Conservation (phyloP, 1,140 invertebrate genomes). For the Drosophila arizonae region DNA sequence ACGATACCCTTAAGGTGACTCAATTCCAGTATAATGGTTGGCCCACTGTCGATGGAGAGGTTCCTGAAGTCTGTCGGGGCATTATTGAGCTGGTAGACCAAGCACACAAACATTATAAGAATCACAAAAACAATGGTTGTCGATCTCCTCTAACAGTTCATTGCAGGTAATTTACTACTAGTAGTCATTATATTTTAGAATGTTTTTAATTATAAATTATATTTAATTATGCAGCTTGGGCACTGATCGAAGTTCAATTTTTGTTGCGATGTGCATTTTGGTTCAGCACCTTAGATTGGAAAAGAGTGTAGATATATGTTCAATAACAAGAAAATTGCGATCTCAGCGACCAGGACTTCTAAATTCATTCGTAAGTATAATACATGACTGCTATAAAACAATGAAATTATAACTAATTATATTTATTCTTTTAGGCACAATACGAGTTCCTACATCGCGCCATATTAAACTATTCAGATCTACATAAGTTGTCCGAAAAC, state of each 20-base stretch:
- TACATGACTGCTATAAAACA: background rate
- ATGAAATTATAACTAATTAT: constrained; percentile 21
- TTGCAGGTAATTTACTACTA: constrained; percentile 85
- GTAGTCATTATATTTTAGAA: background rate
- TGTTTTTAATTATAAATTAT: background rate
- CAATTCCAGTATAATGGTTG: constrained; percentile 95
- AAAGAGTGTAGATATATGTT: constrained; percentile 93
- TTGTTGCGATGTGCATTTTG: constrained; percentile 92
- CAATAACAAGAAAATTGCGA: constrained; percentile 91
- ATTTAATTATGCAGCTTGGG: constrained; percentile 85
- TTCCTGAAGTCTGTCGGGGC: constrained; percentile 92
- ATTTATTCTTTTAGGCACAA: constrained; percentile 87
- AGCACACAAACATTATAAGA: constrained; percentile 84
- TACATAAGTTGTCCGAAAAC: constrained; percentile 88
- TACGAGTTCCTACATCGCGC: constrained; percentile 96
- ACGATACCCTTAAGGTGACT: constrained; percentile 88
- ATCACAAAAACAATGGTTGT: constrained; percentile 84
- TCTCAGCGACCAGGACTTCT: constrained; percentile 92
- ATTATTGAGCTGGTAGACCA: constrained; percentile 91
- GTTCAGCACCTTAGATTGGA: constrained; percentile 92
- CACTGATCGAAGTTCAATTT: constrained; percentile 94
- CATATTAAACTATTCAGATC: constrained; percentile 93
- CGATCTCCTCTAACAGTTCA: constrained; percentile 89
- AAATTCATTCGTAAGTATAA: constrained; percentile 89
- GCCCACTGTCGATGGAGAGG: constrained; percentile 93